A percentile compares a stretch with the other conserved stretches of the same genome.
These are phyloP conservation scores for Sylvilagus floridanus DNA, from an alignment of 2,797 vertebrate species.

Conservation along the genomic window DNA sequence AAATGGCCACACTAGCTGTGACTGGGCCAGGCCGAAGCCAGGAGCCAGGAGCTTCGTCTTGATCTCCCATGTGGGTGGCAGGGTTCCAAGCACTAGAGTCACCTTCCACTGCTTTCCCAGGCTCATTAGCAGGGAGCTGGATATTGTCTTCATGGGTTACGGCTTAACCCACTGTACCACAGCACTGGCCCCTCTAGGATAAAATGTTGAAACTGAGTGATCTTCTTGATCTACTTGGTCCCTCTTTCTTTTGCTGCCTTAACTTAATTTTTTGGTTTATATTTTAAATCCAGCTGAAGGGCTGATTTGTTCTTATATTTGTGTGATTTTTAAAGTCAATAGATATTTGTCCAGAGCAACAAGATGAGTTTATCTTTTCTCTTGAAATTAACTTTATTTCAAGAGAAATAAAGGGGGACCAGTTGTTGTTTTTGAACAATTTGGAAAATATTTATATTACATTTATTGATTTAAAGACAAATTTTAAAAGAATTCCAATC, in stretches of 20 bases:
- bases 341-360: background rate
- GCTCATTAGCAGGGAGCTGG: too few species aligned
- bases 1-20: too few species aligned
- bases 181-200: too few species aligned
- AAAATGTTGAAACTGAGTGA: background rate
- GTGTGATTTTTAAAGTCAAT: constrained; percentile 37
- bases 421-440: constrained; percentile 41
- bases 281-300: constrained; percentile 42
- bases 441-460: constrained; percentile 42
- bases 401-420: background rate
- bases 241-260: background rate
- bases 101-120: too few species aligned
- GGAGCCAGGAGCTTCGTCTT: too few species aligned
- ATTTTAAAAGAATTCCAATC: background rate
- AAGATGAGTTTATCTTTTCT: constrained; percentile 16
- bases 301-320: background rate
- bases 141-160: too few species aligned
- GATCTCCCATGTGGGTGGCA: too few species aligned
- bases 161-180: too few species aligned
- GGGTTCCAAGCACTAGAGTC: too few species aligned
- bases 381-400: constrained; percentile 53
- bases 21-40: too few species aligned
- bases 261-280: constrained; percentile 24
- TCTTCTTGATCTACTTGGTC: constrained; percentile 6
- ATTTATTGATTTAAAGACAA: constrained; percentile 45